Evolutionary conservation across 2,888 invertebrate species (phyloP).

Genomic region (Nomada flava): DNA sequence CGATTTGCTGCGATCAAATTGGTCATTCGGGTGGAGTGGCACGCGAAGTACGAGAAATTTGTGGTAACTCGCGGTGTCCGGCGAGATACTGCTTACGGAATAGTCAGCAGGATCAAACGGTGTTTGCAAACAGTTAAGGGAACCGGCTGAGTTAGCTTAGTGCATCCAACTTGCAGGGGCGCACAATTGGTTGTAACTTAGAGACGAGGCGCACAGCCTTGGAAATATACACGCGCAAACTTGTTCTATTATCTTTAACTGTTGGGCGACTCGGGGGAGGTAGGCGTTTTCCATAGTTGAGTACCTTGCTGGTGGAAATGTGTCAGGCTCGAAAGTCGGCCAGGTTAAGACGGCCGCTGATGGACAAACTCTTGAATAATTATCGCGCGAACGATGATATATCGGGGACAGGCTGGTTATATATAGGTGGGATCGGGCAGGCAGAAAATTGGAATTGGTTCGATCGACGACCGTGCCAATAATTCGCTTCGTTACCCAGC

Average conservation of each 20-base stretch:
- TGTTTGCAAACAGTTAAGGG: constrained; percentile 51
- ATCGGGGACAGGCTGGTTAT: constrained; percentile 63
- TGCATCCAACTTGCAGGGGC: constrained; percentile 28
- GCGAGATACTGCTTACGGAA: constrained; percentile 25
- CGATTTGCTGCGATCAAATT: not conserved
- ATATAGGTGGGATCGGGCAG: constrained; percentile 73
- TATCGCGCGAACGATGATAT: constrained; percentile 72
- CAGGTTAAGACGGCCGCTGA: constrained; percentile 15
- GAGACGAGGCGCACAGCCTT: constrained; percentile 8
- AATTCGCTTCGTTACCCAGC: constrained; percentile 70
- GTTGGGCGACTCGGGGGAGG: not conserved
- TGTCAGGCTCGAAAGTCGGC: not conserved
- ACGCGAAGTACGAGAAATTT: constrained; percentile 23
- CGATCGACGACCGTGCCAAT: constrained; percentile 65
- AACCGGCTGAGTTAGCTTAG: constrained; percentile 26
- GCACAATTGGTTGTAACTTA: constrained; percentile 43
- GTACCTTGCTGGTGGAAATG: too few species aligned
- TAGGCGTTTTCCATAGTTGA: not conserved
- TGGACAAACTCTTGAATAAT: constrained; percentile 80
- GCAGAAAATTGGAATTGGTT: constrained; percentile 78
- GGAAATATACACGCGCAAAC: constrained; percentile 19
- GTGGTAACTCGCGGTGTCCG: constrained; percentile 1
- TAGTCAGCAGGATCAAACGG: constrained; percentile 51
- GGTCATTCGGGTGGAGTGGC: constrained; percentile 11
- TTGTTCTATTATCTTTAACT: constrained; percentile 30